Evolutionary conservation across 1,140 invertebrate genomes (phyloP).

Genomic region (Samia ricini): DNA sequence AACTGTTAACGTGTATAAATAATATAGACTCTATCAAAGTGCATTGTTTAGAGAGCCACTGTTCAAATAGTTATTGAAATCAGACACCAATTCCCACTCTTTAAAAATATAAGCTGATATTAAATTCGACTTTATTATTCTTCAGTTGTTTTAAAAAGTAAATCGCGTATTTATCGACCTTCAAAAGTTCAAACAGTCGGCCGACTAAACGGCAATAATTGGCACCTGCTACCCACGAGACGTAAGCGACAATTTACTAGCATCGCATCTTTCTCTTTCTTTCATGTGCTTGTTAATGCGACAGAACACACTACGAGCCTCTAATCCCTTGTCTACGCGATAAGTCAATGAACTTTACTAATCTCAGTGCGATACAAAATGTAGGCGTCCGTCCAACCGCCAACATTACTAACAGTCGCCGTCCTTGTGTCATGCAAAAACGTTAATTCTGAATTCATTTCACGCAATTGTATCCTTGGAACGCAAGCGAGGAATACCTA

Average conservation of each 20-base stretch:
- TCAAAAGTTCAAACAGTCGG: slow-evolving; percentile 64
- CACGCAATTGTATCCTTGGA: slow-evolving; percentile 28
- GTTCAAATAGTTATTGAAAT: too few species aligned
- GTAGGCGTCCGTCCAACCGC: slow-evolving; percentile 34
- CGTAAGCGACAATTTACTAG: slow-evolving; percentile 57
- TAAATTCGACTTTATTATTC: neutral
- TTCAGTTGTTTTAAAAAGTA: neutral
- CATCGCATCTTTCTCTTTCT: slow-evolving; percentile 38
- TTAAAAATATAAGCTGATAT: neutral
- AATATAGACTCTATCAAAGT: too few species aligned
- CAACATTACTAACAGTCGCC: slow-evolving; percentile 4
- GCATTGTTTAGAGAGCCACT: too few species aligned
- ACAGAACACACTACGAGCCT: slow-evolving; percentile 21
- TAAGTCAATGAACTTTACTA: slow-evolving; percentile 69
- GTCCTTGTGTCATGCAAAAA: slow-evolving; percentile 42
- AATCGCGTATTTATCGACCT: slow-evolving; percentile 62
- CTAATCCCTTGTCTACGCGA: slow-evolving; percentile 57
- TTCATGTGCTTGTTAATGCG: slow-evolving; percentile 22
- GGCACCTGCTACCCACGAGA: slow-evolving; percentile 63
- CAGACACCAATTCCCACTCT: neutral
- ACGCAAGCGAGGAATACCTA: slow-evolving; percentile 17
- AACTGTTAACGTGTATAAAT: too few species aligned
- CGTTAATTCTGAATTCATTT: slow-evolving; percentile 38
- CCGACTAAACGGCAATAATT: slow-evolving; percentile 58
- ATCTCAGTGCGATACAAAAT: slow-evolving; percentile 58